These are phyloP conservation scores for Aphidius gifuensis DNA, from an alignment of 1,140 invertebrate genomes.

Conservation along the genomic window DNA sequence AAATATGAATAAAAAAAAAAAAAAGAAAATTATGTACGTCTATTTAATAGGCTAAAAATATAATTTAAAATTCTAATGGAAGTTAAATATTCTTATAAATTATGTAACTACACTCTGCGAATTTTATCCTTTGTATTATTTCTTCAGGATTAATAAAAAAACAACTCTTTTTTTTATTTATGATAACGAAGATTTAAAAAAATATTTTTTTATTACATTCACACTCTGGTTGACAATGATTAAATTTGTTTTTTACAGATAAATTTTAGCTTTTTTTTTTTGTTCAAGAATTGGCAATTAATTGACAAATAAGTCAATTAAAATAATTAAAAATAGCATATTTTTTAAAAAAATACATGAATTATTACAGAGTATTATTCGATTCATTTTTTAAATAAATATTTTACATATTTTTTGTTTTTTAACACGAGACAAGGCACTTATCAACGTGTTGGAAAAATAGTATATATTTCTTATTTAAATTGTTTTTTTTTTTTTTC, in stretches of 20 bases:
- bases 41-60: no score
- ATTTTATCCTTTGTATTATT: neutral
- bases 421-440: conserved; percentile 25
- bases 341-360: conserved; percentile 12
- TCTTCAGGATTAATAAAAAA: neutral
- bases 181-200: conserved; percentile 12
- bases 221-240: conserved; percentile 22
- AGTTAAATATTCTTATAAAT: no score
- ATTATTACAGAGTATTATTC: no score
- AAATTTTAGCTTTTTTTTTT: no score
- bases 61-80: no score
- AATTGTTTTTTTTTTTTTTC: conserved; percentile 10
- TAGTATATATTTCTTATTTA: neutral
- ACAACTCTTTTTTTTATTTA: neutral
- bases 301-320: neutral
- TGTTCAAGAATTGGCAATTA: neutral
- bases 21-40: no score
- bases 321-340: neutral
- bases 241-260: conserved; percentile 4
- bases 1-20: no score
- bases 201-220: conserved; percentile 26
- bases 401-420: conserved; percentile 6
- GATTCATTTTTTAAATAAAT: neutral
- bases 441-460: conserved; percentile 18
- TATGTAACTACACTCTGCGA: no score